Percentiles rank a stretch among this genome's conserved stretches.
Evolutionary conservation across 2,888 invertebrate species (phyloP).

Genomic region (Hipparchia sbordonii): DNA sequence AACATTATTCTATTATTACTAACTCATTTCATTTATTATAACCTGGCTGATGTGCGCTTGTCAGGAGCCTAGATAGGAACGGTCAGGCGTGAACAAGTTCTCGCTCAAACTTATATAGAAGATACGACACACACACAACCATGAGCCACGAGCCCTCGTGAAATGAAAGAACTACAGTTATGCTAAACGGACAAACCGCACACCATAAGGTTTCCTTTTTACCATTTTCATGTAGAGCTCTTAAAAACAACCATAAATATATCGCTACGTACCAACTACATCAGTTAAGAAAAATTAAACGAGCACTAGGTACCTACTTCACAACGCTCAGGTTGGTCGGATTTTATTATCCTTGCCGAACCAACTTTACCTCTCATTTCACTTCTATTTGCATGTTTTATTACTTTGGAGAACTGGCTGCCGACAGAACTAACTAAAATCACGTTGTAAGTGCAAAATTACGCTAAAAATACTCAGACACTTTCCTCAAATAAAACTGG

Average conservation of each 20-base stretch:
- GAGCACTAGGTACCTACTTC: neutral
- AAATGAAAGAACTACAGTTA: no score
- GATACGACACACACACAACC: no score
- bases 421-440: constrained; percentile 21
- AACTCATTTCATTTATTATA: no score
- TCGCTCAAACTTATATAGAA: no score
- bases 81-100: no score
- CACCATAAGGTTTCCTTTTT: no score
- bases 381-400: constrained; percentile 44
- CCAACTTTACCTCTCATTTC: constrained; percentile 36
- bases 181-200: no score
- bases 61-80: no score
- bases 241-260: no score
- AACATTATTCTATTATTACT: neutral
- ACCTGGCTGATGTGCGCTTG: no score
- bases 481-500: constrained; percentile 13
- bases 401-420: constrained; percentile 31
- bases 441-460: constrained; percentile 18
- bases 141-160: no score
- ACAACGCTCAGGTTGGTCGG: constrained; percentile 53
- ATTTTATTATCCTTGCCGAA: constrained; percentile 52
- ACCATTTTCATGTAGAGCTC: no score
- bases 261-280: neutral
- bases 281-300: constrained; percentile 17
- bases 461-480: constrained; percentile 18